phyloP scores from a whole-genome alignment of 2,888 invertebrate species.

The Stenichneumon culpator region DNA sequence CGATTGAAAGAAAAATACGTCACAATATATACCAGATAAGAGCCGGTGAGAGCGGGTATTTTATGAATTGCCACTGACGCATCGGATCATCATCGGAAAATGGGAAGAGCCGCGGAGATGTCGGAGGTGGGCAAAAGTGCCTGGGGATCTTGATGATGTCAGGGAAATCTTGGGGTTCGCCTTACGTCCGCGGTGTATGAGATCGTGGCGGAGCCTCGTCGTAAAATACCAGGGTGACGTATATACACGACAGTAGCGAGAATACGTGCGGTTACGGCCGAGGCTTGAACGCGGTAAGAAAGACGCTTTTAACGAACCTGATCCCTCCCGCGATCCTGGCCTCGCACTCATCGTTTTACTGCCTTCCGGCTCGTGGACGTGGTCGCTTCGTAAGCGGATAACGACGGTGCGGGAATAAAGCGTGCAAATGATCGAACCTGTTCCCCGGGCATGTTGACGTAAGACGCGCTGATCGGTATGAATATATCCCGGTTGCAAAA shows the following conservation, averaged over 20 bases:
- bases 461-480: neutral
- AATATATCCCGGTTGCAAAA: neutral
- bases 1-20: too few relatives aligned
- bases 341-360: slow-evolving; percentile 40
- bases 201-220: slow-evolving; percentile 2
- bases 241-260: neutral
- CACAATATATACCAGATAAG: neutral
- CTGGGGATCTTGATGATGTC: slow-evolving; percentile 43
- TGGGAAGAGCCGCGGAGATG: slow-evolving; percentile 6
- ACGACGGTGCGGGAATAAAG: neutral
- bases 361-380: slow-evolving; percentile 15
- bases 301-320: slow-evolving; percentile 46
- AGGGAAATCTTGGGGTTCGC: slow-evolving; percentile 31
- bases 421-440: neutral
- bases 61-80: slow-evolving; percentile 21
- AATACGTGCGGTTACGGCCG: slow-evolving; percentile 26
- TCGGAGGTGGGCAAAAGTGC: slow-evolving; percentile 20
- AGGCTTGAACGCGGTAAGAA: slow-evolving; percentile 18
- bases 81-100: neutral
- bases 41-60: neutral
- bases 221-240: slow-evolving; percentile 35
- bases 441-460: neutral
- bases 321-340: slow-evolving; percentile 24
- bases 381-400: neutral
- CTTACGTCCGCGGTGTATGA: neutral